phyloP scores from a whole-genome alignment of 2,888 invertebrate species.

The Drosophila dives region DNA sequence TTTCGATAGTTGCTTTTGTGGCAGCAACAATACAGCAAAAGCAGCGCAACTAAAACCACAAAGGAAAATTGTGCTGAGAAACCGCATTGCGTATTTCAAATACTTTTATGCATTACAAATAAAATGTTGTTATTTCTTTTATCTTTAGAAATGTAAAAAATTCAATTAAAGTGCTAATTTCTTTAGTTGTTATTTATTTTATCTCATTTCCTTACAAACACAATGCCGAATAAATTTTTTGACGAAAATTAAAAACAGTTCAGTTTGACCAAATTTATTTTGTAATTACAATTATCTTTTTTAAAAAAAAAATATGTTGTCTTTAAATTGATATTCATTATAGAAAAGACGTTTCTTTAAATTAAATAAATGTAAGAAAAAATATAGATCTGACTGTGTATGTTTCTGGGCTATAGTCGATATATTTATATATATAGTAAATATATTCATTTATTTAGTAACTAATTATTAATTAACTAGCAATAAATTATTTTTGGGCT shows the following conservation, averaged over 20 bases:
- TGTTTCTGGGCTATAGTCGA: not conserved
- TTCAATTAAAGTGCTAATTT: not conserved
- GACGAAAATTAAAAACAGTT: not conserved
- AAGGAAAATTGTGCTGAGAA: conserved; percentile 1
- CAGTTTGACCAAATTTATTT: not conserved
- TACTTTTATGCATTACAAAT: not conserved
- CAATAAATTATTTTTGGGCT: not conserved
- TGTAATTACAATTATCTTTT: not conserved
- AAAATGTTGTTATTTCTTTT: not conserved
- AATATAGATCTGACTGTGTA: not conserved
- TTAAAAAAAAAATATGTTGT: too few relatives aligned
- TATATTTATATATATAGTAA: too few relatives aligned
- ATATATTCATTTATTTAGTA: not conserved
- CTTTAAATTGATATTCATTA: not conserved
- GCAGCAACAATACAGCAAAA: not conserved
- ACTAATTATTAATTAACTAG: not conserved
- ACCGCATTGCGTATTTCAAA: conserved; percentile 13
- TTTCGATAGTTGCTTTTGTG: conserved; percentile 46
- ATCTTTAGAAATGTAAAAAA: not conserved
- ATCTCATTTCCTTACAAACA: not conserved
- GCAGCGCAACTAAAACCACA: conserved; percentile 20
- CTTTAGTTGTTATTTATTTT: not conserved
- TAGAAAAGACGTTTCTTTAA: too few relatives aligned
- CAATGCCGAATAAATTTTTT: not conserved
- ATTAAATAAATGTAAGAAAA: not conserved